phyloP scores from a whole-genome alignment of 2,797 vertebrate species.

The Oreortyx pictus region DNA sequence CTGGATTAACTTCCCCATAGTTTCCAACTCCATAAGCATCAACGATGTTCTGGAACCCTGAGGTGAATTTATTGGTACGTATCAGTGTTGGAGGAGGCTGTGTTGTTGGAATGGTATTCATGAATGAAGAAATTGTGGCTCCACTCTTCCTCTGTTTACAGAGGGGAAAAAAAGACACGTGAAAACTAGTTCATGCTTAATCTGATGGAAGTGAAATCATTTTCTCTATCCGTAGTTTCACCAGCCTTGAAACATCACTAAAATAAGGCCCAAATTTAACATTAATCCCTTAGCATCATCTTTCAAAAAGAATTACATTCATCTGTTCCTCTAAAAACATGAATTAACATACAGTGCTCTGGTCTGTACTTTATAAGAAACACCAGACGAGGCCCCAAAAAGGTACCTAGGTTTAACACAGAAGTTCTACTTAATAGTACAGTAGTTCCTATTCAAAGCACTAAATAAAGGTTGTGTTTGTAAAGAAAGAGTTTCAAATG shows the following conservation, averaged over 20 bases:
- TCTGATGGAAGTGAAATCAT: not conserved
- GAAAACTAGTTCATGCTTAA: not conserved
- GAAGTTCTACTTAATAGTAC: not conserved
- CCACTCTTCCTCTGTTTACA: constrained; percentile 89
- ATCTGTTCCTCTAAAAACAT: not conserved
- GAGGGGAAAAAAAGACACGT: not conserved
- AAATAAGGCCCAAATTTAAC: not conserved
- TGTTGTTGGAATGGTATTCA: constrained; percentile 93
- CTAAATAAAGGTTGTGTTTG: not conserved
- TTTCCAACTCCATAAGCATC: constrained; percentile 95
- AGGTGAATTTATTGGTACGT: constrained; percentile 96
- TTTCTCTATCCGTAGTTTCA: not conserved
- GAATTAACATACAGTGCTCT: not conserved
- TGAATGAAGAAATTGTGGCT: constrained; percentile 91
- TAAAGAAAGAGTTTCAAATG: not conserved
- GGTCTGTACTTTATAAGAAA: not conserved
- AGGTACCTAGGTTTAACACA: not conserved
- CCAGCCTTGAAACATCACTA: not conserved
- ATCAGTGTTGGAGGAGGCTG: constrained; percentile 93
- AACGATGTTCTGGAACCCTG: constrained; percentile 96
- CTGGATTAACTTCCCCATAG: constrained; percentile 96
- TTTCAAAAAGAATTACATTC: not conserved
- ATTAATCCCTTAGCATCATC: not conserved
- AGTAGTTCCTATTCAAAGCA: not conserved
- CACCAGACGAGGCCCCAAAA: not conserved